Percentiles rank a stretch among this genome's conserved stretches.
Evolutionary conservation across 2,113 vertebrate species (phyloP).

Genomic region (Apaloderma vittatum): DNA sequence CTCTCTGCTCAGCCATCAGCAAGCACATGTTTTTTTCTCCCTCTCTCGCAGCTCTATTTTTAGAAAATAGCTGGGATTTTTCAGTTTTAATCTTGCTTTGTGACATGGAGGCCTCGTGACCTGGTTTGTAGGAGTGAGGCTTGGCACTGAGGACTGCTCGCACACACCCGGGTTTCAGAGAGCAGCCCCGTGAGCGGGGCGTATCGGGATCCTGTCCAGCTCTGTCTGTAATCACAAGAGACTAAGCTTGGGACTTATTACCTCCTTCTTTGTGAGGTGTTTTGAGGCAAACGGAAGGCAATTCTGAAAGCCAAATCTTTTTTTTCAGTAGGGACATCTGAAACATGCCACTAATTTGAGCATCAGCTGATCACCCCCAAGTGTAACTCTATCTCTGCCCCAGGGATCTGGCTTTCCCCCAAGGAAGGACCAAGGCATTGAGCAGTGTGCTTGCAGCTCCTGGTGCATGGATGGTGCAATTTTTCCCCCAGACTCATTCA

Average conservation of each 20-base stretch:
- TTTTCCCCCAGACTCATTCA: neutral
- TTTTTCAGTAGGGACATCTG: neutral
- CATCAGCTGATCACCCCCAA: neutral
- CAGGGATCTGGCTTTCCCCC: neutral
- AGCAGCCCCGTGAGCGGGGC: fast-evolving
- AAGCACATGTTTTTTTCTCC: fast-evolving
- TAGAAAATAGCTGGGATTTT: neutral
- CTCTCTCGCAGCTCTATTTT: neutral
- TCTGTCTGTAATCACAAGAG: neutral
- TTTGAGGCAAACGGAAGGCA: neutral
- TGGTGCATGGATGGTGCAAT: neutral
- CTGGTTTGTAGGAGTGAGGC: neutral
- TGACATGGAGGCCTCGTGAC: neutral
- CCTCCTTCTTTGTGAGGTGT: neutral
- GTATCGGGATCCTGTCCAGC: neutral
- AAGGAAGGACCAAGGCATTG: neutral
- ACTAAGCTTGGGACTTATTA: neutral
- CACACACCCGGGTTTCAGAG: neutral
- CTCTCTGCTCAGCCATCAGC: neutral
- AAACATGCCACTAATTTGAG: neutral
- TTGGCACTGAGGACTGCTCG: neutral
- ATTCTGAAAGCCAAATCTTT: neutral
- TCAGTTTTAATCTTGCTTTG: neutral
- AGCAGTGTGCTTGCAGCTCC: neutral
- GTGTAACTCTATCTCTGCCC: neutral